These are phyloP conservation scores for Chaenogobius annularis DNA, from an alignment of 2,113 vertebrate species.

Conservation along the genomic window DNA sequence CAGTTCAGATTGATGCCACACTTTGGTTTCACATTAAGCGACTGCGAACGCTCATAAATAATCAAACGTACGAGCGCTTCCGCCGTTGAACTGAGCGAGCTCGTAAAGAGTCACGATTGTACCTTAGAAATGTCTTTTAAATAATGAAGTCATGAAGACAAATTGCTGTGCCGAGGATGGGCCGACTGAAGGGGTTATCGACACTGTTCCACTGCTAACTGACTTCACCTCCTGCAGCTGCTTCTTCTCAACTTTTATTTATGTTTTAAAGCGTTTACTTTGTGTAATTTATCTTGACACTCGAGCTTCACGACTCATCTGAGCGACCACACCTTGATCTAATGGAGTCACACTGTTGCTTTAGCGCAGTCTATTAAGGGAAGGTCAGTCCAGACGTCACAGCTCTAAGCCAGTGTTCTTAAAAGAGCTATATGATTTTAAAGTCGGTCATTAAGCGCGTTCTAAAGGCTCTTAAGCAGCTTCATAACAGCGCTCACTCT, in stretches of 20 bases:
- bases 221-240: conserved; percentile 16
- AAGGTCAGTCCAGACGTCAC: too few relatives aligned
- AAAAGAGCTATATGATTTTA: too few relatives aligned
- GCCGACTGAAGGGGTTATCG: neutral
- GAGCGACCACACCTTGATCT: too few relatives aligned
- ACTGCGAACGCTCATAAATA: neutral
- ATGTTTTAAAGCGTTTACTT: neutral
- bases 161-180: neutral
- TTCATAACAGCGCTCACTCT: too few relatives aligned
- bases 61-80: neutral
- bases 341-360: too few relatives aligned
- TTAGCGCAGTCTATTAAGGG: too few relatives aligned
- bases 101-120: neutral
- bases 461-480: too few relatives aligned
- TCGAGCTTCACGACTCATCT: too few relatives aligned
- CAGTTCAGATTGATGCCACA: neutral
- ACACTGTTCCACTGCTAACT: conserved; percentile 26
- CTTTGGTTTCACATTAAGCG: neutral
- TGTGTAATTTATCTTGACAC: neutral
- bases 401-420: too few relatives aligned
- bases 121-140: conserved; percentile 16
- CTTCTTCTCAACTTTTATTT: conserved; percentile 1
- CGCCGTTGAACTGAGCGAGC: neutral
- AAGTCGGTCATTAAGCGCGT: too few relatives aligned
- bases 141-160: conserved; percentile 22